These are phyloP conservation scores for Bellardia bayeri DNA, from an alignment of 2,888 invertebrate genomes.

Conservation along the genomic window DNA sequence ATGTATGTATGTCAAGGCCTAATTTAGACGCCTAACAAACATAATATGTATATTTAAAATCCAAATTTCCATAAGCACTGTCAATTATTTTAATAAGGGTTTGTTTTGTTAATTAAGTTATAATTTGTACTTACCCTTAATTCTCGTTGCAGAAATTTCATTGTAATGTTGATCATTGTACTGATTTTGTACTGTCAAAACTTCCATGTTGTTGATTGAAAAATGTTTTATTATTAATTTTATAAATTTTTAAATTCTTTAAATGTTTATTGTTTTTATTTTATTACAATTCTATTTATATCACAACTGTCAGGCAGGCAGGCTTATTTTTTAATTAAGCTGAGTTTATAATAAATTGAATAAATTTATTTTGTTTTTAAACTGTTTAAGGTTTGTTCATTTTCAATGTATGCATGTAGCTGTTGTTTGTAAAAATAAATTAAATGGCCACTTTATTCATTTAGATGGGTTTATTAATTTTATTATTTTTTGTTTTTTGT, in stretches of 20 bases:
- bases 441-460: constrained; percentile 72
- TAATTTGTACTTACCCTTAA: constrained; percentile 59
- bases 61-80: neutral
- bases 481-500: too few species aligned
- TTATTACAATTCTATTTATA: constrained; percentile 43
- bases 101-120: neutral
- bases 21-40: constrained; percentile 24
- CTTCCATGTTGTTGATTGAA: constrained; percentile 56
- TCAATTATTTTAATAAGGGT: neutral
- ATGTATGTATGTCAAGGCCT: constrained; percentile 62
- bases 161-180: constrained; percentile 67
- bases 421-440: constrained; percentile 57
- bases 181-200: constrained; percentile 71
- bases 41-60: constrained; percentile 6
- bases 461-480: constrained; percentile 43
- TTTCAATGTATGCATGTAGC: constrained; percentile 28
- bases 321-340: constrained; percentile 21
- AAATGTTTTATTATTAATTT: constrained; percentile 9
- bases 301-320: constrained; percentile 30
- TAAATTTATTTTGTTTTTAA: constrained; percentile 13
- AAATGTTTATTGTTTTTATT: constrained; percentile 17
- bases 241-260: neutral
- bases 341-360: constrained; percentile 42
- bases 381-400: constrained; percentile 19
- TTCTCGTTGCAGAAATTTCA: constrained; percentile 68